Base-by-base conservation (phyloP, 2,797 vertebrate species). In the Distichodus sexfasciatus region DNA sequence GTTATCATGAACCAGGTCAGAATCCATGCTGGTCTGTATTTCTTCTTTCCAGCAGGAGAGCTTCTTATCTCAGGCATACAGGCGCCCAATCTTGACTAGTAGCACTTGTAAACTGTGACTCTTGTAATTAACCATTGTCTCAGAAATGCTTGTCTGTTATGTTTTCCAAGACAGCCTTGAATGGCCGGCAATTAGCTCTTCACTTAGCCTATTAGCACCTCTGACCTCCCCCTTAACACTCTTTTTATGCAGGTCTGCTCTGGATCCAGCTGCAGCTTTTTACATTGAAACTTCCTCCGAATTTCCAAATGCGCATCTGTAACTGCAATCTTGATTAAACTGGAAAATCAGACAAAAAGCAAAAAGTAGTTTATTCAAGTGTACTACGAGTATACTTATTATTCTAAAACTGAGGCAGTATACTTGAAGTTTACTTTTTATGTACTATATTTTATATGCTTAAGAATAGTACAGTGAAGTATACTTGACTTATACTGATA, bases 201-300 rank as follows among this genome's bases (percentile, higher is more conserved):
- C 82, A 89, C 74, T 79, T 83, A 84, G 75, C 75, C 83, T 80
- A 83, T 87, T 87, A 82, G 83, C 83, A 82, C 85, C 79, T 74
- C 58, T 60, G 67, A 69, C 36, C 67, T 44, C 67, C 60, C 66
- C 35, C n/a, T n/a, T 36, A 51, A 65, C 21, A 47, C 8, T 41
- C 50, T 44, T 36, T 75, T 68, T 59, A 85, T 83, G 81, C 80
- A 87, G 79, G 86, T 85, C 78, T 83, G 79, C 69, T 61, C 41
- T 74, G 67, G 26, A 82, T 73, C 85, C 88, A 90, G 89, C 88
- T 90, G 87, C 86, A 85, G 46, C 72, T 65, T 36, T 40, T 28
- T 12, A 31, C 11, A 17, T 14, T 6, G 10, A 21, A 21, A 7
- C 9, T 26, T 6, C 5, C 12, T 19, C 36, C 5, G 10, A 35